Evolutionary conservation across 2,888 invertebrate species (phyloP).

Genomic region (Ochropleura plecta): DNA sequence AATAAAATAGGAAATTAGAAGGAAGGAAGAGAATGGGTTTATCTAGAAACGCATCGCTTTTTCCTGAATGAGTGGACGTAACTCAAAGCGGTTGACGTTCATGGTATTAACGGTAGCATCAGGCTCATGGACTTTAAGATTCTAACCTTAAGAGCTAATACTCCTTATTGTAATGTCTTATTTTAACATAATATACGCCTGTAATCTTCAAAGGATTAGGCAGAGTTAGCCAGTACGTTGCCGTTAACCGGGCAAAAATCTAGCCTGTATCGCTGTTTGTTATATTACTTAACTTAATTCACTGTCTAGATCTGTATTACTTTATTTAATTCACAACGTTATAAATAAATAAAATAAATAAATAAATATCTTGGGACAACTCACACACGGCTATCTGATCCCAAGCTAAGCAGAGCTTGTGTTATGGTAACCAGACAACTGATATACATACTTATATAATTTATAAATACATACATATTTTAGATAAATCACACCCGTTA

Average conservation of each 20-base stretch:
- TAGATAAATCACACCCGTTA: not conserved
- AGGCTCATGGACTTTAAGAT: conserved; percentile 1
- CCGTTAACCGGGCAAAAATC: too few relatives aligned
- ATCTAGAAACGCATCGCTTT: conserved; percentile 26
- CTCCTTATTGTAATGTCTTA: not conserved
- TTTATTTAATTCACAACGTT: too few relatives aligned
- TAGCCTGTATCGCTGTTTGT: too few relatives aligned
- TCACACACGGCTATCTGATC: too few relatives aligned
- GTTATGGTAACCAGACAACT: too few relatives aligned
- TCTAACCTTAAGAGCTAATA: not conserved
- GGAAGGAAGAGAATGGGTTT: conserved; percentile 48
- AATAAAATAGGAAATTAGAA: conserved; percentile 38
- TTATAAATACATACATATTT: too few relatives aligned
- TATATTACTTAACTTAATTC: too few relatives aligned
- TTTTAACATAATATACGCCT: not conserved
- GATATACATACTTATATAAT: too few relatives aligned
- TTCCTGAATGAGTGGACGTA: conserved; percentile 29
- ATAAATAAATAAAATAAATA: too few relatives aligned
- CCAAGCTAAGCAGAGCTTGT: too few relatives aligned
- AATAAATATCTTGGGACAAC: too few relatives aligned
- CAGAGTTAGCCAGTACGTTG: not conserved
- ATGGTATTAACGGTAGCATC: conserved; percentile 21
- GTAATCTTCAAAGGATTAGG: not conserved
- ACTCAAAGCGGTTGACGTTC: not conserved
- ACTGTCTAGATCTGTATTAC: too few relatives aligned